Evolutionary conservation across 2,113 vertebrate species (phyloP).

Genomic region (Lepus europaeus): DNA sequence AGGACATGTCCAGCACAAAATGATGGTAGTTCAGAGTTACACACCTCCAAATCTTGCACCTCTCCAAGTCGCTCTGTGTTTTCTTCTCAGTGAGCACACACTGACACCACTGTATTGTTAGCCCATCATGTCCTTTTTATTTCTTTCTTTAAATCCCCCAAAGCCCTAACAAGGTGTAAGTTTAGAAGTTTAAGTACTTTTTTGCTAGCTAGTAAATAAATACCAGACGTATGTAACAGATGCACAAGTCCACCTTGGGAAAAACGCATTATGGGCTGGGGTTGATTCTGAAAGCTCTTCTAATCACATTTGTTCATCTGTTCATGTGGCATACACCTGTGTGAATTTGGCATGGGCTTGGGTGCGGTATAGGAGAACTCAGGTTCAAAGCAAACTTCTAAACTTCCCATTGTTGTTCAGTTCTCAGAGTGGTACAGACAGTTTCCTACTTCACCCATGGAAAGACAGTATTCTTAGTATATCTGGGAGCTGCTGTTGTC

Average conservation of each 20-base stretch:
- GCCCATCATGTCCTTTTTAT: slow-evolving; percentile 60
- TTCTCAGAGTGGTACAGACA: slow-evolving; percentile 22
- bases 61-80: slow-evolving; percentile 44
- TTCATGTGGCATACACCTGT: slow-evolving; percentile 84
- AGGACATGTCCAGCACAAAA: slow-evolving; percentile 17
- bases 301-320: slow-evolving; percentile 81
- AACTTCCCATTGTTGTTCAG: slow-evolving; percentile 76
- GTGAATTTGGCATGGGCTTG: slow-evolving; percentile 28
- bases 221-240: slow-evolving; percentile 79
- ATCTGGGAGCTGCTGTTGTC: slow-evolving; percentile 39
- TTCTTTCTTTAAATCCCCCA: not conserved
- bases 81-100: slow-evolving; percentile 48
- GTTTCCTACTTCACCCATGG: not conserved
- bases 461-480: slow-evolving; percentile 61
- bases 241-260: slow-evolving; percentile 68
- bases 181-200: slow-evolving; percentile 78
- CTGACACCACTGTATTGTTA: slow-evolving; percentile 63
- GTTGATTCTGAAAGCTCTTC: slow-evolving; percentile 65
- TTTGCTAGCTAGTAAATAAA: slow-evolving; percentile 83
- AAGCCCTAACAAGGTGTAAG: slow-evolving; percentile 64
- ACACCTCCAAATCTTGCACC: not conserved
- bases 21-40: slow-evolving; percentile 6
- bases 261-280: slow-evolving; percentile 74
- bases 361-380: slow-evolving; percentile 63
- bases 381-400: slow-evolving; percentile 77